Percentiles rank a stretch among this genome's conserved stretches.
Evolutionary conservation across 2,888 invertebrate genomes (phyloP).

Genomic region (Stenichneumon culpator): DNA sequence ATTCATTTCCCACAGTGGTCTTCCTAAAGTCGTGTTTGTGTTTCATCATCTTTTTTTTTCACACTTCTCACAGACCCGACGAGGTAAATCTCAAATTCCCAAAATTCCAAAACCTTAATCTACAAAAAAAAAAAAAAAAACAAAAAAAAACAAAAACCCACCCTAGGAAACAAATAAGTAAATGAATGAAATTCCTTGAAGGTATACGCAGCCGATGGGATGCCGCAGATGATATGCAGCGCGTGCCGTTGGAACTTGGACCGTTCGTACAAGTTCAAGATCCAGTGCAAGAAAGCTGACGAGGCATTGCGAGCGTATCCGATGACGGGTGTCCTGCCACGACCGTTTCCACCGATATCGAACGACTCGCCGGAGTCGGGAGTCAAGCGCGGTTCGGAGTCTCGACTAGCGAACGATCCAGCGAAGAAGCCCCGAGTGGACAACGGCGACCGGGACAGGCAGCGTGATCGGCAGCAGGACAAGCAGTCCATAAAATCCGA

Average conservation of each 20-base stretch:
- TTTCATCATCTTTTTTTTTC: no score
- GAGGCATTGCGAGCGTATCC: slow-evolving; percentile 90
- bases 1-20: no score
- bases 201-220: slow-evolving; percentile 87
- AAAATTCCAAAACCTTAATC: no score
- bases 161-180: slow-evolving; percentile 6
- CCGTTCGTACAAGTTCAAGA: slow-evolving; percentile 91
- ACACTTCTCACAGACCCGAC: no score
- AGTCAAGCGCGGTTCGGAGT: slow-evolving; percentile 78
- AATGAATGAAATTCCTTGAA: slow-evolving; percentile 67
- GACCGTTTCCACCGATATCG: slow-evolving; percentile 86
- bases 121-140: no score
- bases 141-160: no score
- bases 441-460: slow-evolving; percentile 78
- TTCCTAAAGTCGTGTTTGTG: no score
- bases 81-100: no score
- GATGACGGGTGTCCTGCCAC: slow-evolving; percentile 88
- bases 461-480: slow-evolving; percentile 74
- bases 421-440: slow-evolving; percentile 81
- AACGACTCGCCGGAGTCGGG: slow-evolving; percentile 78
- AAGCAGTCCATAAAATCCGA: slow-evolving; percentile 74
- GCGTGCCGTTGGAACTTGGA: slow-evolving; percentile 90
- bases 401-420: slow-evolving; percentile 74
- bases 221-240: slow-evolving; percentile 91
- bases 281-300: slow-evolving; percentile 91